These are phyloP conservation scores for Gymnodraco acuticeps DNA, from an alignment of 2,797 vertebrate species.

Conservation along the genomic window DNA sequence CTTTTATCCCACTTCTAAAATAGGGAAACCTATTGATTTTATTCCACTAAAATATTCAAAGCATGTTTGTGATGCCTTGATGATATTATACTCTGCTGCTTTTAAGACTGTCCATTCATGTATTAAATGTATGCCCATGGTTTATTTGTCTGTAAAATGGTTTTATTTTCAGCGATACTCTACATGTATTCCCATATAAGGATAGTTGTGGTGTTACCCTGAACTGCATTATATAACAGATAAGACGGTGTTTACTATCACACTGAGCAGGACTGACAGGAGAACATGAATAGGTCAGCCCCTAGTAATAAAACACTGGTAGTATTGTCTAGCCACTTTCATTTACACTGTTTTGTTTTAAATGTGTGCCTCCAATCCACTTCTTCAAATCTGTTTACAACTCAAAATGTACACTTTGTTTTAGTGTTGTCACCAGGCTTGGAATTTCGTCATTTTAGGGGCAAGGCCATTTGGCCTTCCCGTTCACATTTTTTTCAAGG, in stretches of 20 bases:
- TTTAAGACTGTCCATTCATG: neutral
- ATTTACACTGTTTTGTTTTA: slow-evolving; percentile 10
- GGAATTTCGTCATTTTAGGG: too few species aligned
- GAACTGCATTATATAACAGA: slow-evolving; percentile 60
- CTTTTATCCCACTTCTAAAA: neutral
- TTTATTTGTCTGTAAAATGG: slow-evolving; percentile 1
- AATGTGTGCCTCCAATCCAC: neutral
- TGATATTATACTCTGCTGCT: neutral
- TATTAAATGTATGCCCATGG: neutral
- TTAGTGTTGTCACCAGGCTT: neutral
- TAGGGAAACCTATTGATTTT: neutral
- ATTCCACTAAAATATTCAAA: neutral
- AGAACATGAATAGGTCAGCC: slow-evolving; percentile 43
- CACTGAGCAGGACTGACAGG: slow-evolving; percentile 24
- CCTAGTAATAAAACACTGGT: slow-evolving; percentile 35
- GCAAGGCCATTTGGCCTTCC: too few species aligned
- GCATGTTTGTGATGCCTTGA: neutral
- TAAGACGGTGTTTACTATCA: slow-evolving; percentile 44
- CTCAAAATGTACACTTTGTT: slow-evolving; percentile 9
- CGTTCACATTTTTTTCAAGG: too few species aligned
- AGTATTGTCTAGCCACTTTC: neutral
- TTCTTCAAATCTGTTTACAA: slow-evolving; percentile 17
- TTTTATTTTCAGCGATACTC: slow-evolving; percentile 13
- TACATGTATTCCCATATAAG: slow-evolving; percentile 8
- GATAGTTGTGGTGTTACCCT: slow-evolving; percentile 16